Evolutionary conservation across 2,888 invertebrate genomes (phyloP).

Genomic region (Hartigia nigra): DNA sequence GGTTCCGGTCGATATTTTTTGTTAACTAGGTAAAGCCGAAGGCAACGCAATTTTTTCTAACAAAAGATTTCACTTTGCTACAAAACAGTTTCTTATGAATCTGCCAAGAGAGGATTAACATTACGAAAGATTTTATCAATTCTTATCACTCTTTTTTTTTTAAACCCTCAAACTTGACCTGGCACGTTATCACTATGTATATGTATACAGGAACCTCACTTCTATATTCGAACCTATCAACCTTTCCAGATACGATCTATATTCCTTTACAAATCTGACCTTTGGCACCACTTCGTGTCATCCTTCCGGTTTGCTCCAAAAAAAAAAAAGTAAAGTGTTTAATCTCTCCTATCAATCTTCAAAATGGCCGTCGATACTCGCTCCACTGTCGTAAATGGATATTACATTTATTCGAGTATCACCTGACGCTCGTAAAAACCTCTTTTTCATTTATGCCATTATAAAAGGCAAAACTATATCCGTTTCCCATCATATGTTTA

Average conservation of each 20-base stretch:
- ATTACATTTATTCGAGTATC: background rate
- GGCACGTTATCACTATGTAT: background rate
- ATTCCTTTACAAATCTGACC: background rate
- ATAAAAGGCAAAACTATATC: background rate
- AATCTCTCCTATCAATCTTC: background rate
- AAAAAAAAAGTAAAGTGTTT: background rate
- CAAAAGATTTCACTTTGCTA: background rate
- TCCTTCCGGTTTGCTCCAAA: background rate
- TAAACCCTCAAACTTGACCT: background rate
- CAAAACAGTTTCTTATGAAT: no score
- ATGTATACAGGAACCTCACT: background rate
- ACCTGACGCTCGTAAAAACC: background rate
- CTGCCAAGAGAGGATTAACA: no score
- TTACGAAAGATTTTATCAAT: no score
- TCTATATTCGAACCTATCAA: background rate
- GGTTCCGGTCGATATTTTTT: background rate
- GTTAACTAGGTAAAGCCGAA: background rate
- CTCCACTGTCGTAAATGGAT: background rate
- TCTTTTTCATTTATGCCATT: background rate
- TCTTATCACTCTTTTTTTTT: no score
- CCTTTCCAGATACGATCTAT: background rate
- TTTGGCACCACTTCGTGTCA: background rate
- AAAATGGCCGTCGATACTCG: background rate
- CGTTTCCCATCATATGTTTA: background rate
- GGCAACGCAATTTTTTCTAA: background rate